Evolutionary conservation across 2,797 vertebrate genomes (phyloP).

Genomic region (Pteropus rufus): DNA sequence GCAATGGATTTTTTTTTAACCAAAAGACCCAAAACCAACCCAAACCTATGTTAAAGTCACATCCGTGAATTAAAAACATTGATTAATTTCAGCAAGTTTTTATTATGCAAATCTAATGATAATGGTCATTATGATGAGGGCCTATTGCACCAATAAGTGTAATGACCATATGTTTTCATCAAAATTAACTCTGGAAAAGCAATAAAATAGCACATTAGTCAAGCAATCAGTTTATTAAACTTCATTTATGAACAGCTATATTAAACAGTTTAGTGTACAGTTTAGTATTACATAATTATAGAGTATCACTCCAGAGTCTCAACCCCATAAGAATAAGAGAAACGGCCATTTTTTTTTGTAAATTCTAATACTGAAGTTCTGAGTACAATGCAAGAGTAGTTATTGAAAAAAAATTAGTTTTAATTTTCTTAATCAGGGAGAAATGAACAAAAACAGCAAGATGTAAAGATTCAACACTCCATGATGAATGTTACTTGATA

Average conservation of each 20-base stretch:
- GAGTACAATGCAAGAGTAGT: slow-evolving; percentile 66
- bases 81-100: slow-evolving; percentile 52
- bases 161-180: slow-evolving; percentile 61
- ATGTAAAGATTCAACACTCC: slow-evolving; percentile 62
- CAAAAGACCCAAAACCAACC: neutral
- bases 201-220: slow-evolving; percentile 47
- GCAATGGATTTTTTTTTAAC: neutral
- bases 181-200: slow-evolving; percentile 56
- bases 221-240: slow-evolving; percentile 71
- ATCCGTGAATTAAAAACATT: slow-evolving; percentile 52
- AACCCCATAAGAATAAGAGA: slow-evolving; percentile 82
- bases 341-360: slow-evolving; percentile 72
- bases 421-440: slow-evolving; percentile 75
- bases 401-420: slow-evolving; percentile 73
- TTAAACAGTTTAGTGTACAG: slow-evolving; percentile 67
- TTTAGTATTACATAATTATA: slow-evolving; percentile 83
- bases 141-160: slow-evolving; percentile 29
- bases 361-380: slow-evolving; percentile 62
- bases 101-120: slow-evolving; percentile 58
- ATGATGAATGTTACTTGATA: slow-evolving; percentile 41
- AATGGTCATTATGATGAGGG: slow-evolving; percentile 17
- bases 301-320: slow-evolving; percentile 83
- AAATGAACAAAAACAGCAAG: slow-evolving; percentile 76
- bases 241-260: slow-evolving; percentile 66
- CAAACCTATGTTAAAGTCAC: neutral